Base-by-base conservation (phyloP, 2,888 invertebrate genomes). In the Pseudococcus longispinus region DNA sequence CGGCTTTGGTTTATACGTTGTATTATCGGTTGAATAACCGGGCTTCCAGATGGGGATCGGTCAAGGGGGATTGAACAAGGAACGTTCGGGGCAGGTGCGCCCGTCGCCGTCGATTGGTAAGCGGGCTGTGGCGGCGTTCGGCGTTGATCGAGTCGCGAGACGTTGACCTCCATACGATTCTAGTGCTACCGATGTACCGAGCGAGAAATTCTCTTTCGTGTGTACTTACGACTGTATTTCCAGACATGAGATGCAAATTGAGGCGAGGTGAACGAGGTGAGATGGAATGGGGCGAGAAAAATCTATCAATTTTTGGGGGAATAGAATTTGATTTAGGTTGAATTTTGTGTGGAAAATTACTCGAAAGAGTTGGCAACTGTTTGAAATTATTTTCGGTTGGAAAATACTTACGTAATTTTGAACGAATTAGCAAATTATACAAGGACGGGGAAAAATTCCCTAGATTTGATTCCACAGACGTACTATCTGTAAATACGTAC, bases 11-110 rank as follows among this genome's bases (percentile, higher is more conserved):
- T 84, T 60, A 84, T 84, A 84, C 60, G 55, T 83, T 51, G 83
- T 84, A 84, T 55, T 84, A 84, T 84, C 84, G 84, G 84, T 84
- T 84, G 84, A 84, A 84, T 84, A 84, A 84, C 84, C 84, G 60
- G 84, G 84, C 55, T 84, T 55, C 29, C 51, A 60, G 84, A 84
- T 84, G 84, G 84, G 83, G 29, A 18, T 55, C 84, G 51, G 84
- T 60, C 83, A 80, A 60, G 55, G 37, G 60, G 84, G 60, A 84
- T 32, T 32, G 84, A 32, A 80, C 77, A 42, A 84, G 55, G 60
- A 84, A 84, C 84, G 83, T 83, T 83, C 83, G 60, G 84, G 84
- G 84, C 84, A 84, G 84, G 84, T 84, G 84, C 84, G 60, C 84
- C 55, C 84, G 84, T 84, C 84, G 84, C 60, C 84, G 84, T 84